Percentiles rank a stretch among this genome's conserved stretches.
Evolutionary conservation across 1,140 invertebrate genomes (phyloP).

Genomic region (Lethrus apterus): DNA sequence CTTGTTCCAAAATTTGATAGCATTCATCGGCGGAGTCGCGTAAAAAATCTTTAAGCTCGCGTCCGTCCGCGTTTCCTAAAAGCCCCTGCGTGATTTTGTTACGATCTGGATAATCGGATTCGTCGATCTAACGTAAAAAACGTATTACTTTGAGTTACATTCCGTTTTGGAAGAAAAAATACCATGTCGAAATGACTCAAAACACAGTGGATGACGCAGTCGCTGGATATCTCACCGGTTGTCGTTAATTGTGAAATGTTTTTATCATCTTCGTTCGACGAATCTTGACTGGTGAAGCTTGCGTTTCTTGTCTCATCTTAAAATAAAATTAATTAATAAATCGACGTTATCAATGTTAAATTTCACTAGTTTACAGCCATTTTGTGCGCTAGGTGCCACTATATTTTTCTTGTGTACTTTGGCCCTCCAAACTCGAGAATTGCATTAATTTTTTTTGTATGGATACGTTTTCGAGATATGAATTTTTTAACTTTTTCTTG

Average conservation of each 20-base stretch:
- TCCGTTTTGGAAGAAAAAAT: neutral
- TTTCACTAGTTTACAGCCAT: no score
- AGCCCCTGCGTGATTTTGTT: slow-evolving; percentile 27
- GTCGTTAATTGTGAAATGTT: neutral
- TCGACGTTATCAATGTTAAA: no score
- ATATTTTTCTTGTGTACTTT: no score
- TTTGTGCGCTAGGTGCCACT: no score
- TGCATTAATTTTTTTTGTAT: no score
- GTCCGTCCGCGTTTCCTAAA: slow-evolving; percentile 22
- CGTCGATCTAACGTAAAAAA: slow-evolving; percentile 27
- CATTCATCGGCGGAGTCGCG: slow-evolving; percentile 36
- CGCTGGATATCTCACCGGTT: neutral
- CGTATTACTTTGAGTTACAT: neutral
- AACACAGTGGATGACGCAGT: slow-evolving; percentile 23
- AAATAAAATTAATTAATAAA: no score
- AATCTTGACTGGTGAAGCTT: no score
- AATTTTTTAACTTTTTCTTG: no score
- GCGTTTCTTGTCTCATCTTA: no score
- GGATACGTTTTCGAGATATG: no score
- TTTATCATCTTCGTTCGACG: neutral
- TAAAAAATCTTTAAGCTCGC: slow-evolving; percentile 34
- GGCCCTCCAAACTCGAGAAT: no score
- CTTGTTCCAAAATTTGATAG: slow-evolving; percentile 31
- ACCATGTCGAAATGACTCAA: slow-evolving; percentile 23
- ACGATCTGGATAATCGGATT: slow-evolving; percentile 30